Percentiles rank a stretch among this genome's conserved stretches.
Evolutionary conservation across 2,888 invertebrate genomes (phyloP).

Genomic region (Lepidochitona cinerea): DNA sequence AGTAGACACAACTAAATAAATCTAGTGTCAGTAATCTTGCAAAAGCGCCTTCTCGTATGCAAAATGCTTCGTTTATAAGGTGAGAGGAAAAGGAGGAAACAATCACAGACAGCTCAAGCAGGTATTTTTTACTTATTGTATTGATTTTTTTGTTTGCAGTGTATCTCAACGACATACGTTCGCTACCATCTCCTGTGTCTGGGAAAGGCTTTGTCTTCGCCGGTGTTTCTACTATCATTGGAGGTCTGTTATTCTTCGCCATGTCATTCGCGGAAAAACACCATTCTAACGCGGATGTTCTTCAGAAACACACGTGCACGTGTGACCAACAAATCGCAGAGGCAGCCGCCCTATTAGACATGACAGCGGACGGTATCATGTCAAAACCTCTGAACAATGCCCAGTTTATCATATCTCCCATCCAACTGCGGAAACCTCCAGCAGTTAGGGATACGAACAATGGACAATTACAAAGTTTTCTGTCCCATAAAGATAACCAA

Average conservation of each 20-base stretch:
- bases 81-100: too few relatives aligned
- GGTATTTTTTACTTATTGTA: too few relatives aligned
- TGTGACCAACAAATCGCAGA: constrained; percentile 57
- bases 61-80: too few relatives aligned
- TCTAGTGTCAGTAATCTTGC: too few relatives aligned
- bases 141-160: constrained; percentile 48
- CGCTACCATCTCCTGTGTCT: constrained; percentile 32
- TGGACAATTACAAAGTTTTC: constrained; percentile 57
- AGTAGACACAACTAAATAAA: too few relatives aligned
- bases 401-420: constrained; percentile 52
- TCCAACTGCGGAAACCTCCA: constrained; percentile 40
- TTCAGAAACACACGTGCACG: constrained; percentile 56
- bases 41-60: too few relatives aligned
- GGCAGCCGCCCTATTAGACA: constrained; percentile 60
- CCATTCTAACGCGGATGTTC: constrained; percentile 61
- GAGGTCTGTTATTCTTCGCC: constrained; percentile 57
- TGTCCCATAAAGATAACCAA: constrained; percentile 55
- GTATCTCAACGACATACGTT: constrained; percentile 44
- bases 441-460: constrained; percentile 47
- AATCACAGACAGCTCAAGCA: too few relatives aligned
- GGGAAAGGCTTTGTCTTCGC: constrained; percentile 60
- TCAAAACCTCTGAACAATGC: constrained; percentile 55
- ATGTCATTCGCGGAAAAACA: constrained; percentile 63
- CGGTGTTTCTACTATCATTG: constrained; percentile 56
- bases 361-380: constrained; percentile 50